Evolutionary conservation across 2,888 invertebrate genomes (phyloP).

Genomic region (Gerosis bhagava): DNA sequence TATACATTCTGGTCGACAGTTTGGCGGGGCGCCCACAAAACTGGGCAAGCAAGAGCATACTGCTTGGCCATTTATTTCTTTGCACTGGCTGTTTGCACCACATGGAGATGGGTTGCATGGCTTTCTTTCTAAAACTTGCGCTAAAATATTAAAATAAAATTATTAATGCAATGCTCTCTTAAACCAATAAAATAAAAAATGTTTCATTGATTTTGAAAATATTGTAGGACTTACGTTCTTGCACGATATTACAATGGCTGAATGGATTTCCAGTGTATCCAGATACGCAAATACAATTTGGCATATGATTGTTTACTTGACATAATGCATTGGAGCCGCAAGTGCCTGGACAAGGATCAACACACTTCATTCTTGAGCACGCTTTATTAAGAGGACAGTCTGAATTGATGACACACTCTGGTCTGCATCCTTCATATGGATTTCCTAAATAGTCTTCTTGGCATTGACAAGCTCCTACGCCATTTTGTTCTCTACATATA

Average conservation of each 20-base stretch:
- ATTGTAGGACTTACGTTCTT: constrained; percentile 62
- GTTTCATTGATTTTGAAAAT: too few relatives aligned
- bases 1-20: constrained; percentile 88
- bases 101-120: constrained; percentile 84
- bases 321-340: constrained; percentile 90
- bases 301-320: constrained; percentile 88
- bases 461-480: constrained; percentile 87
- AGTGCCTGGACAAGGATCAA: constrained; percentile 90
- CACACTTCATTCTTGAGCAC: constrained; percentile 88
- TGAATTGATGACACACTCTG: constrained; percentile 88
- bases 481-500: constrained; percentile 82
- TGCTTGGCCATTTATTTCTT: constrained; percentile 86
- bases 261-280: constrained; percentile 88
- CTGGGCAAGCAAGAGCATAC: constrained; percentile 86
- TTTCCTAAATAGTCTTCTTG: constrained; percentile 86
- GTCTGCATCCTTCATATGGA: constrained; percentile 90
- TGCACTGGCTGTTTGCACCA: constrained; percentile 90
- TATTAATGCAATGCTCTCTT: too few relatives aligned
- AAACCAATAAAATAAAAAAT: too few relatives aligned
- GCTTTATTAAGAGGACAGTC: constrained; percentile 88
- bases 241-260: constrained; percentile 76
- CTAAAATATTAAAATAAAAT: constrained; percentile 40
- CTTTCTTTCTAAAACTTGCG: constrained; percentile 51
- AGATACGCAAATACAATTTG: constrained; percentile 86
- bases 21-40: constrained; percentile 86